Conservation (phyloP, 1,140 invertebrate species). For the Eulimnadia texana region DNA sequence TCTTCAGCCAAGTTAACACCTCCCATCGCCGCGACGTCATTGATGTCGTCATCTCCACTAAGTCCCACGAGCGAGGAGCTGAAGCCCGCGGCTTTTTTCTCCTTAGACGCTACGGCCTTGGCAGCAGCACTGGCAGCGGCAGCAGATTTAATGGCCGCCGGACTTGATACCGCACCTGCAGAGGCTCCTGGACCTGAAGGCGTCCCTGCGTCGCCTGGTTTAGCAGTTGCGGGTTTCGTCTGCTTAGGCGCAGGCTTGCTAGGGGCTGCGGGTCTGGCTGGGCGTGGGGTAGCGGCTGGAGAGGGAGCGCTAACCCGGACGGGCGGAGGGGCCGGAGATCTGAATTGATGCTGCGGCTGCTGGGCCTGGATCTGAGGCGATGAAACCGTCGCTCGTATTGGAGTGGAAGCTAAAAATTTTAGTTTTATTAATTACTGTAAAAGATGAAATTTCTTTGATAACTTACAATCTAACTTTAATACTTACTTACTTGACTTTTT, state of each 20-base stretch:
- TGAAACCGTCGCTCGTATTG: constrained; percentile 7
- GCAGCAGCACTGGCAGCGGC: constrained; percentile 7
- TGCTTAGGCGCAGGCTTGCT: constrained; percentile 4
- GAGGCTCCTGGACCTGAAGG: too few species aligned
- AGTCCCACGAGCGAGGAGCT: constrained; percentile 21
- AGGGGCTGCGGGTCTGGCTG: constrained; percentile 12
- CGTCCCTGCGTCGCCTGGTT: too few species aligned
- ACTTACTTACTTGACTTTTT: background rate
- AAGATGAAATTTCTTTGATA: too few species aligned
- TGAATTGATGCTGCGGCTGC: constrained; percentile 1
- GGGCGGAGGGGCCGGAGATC: constrained; percentile 16
- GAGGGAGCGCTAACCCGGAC: constrained; percentile 3
- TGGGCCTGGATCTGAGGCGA: background rate
- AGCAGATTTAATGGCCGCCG: constrained; percentile 6
- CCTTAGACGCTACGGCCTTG: constrained; percentile 29
- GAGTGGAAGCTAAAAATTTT: too few species aligned
- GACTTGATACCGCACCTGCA: background rate
- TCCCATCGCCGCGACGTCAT: constrained; percentile 97
- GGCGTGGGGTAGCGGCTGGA: constrained; percentile 17
- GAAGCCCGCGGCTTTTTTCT: constrained; percentile 35
- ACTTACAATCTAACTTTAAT: too few species aligned
- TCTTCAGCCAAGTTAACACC: constrained; percentile 97
- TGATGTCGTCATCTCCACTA: constrained; percentile 84
- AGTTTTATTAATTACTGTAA: too few species aligned
- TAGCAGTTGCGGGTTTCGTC: background rate